A percentile compares a stretch with the other conserved stretches of the same genome.
These are phyloP conservation scores for Cantharis nigra DNA, from an alignment of 2,888 invertebrate genomes.

Conservation along the genomic window DNA sequence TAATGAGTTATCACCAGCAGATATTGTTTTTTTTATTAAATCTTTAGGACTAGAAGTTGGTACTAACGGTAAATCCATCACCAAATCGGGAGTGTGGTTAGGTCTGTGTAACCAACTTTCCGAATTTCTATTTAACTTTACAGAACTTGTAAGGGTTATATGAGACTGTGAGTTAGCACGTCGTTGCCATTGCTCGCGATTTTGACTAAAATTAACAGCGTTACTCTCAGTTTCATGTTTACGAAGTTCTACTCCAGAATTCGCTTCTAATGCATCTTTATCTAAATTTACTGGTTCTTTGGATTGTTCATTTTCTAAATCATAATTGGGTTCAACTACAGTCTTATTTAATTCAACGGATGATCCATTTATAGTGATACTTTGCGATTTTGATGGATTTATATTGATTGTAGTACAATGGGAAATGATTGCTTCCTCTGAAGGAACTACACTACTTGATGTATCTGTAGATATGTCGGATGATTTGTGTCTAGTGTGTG, in stretches of 20 bases:
- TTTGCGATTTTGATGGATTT: slow-evolving; percentile 39
- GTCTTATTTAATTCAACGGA: slow-evolving; percentile 24
- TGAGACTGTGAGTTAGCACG: slow-evolving; percentile 61
- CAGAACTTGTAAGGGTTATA: slow-evolving; percentile 45
- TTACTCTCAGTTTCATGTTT: slow-evolving; percentile 29
- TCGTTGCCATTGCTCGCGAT: slow-evolving; percentile 66
- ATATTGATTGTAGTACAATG: slow-evolving; percentile 45
- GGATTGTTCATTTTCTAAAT: not conserved
- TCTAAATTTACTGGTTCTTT: not conserved
- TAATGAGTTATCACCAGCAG: slow-evolving; percentile 48
- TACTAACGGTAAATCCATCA: slow-evolving; percentile 78
- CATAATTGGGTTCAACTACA: slow-evolving; percentile 4
- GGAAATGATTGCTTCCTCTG: slow-evolving; percentile 39
- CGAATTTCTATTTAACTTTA: slow-evolving; percentile 52
- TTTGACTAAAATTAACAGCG: slow-evolving; percentile 57
- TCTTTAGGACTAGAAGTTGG: slow-evolving; percentile 52
- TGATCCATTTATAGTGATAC: slow-evolving; percentile 42
- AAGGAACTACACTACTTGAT: slow-evolving; percentile 21
- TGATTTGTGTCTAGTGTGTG: slow-evolving; percentile 38
- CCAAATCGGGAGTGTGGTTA: slow-evolving; percentile 76
- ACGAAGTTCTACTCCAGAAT: not conserved
- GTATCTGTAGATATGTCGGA: slow-evolving; percentile 37
- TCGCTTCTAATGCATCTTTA: not conserved
- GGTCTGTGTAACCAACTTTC: slow-evolving; percentile 53
- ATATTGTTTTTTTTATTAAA: slow-evolving; percentile 48